Percentiles rank a stretch among this genome's conserved stretches.
These are phyloP conservation scores for Myioborus melanocephalus DNA, from an alignment of 2,797 vertebrate genomes.

Conservation along the genomic window DNA sequence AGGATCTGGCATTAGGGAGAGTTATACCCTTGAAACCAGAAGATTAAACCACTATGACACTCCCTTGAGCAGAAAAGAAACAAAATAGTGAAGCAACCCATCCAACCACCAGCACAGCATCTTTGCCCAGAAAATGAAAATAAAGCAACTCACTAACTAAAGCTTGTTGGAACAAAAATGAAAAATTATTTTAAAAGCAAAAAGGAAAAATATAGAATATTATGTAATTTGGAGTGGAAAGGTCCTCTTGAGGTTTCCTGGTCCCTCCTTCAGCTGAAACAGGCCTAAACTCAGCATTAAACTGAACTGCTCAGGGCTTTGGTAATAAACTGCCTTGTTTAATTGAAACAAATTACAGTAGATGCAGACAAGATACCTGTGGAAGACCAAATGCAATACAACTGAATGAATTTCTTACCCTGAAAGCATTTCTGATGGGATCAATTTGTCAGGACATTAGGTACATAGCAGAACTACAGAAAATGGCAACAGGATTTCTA, in stretches of 20 bases:
- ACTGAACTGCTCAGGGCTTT: neutral
- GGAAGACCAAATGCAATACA: neutral
- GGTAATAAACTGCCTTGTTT: neutral
- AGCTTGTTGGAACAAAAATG: neutral
- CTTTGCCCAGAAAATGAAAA: neutral
- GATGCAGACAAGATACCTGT: neutral
- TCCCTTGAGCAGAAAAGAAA: neutral
- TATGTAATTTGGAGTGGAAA: neutral
- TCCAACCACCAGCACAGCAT: neutral
- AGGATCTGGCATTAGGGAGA: neutral
- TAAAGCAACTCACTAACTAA: neutral
- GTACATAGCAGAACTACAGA: neutral
- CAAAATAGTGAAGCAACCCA: neutral
- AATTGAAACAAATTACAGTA: neutral
- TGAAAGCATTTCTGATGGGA: neutral
- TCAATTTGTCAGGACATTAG: neutral
- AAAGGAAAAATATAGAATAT: rapidly evolving
- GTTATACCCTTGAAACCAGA: neutral
- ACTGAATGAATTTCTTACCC: neutral
- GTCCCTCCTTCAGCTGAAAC: neutral
- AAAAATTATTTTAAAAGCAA: neutral
- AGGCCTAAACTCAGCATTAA: neutral
- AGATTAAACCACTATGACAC: neutral
- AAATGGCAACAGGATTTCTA: neutral
- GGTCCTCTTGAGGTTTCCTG: neutral